Conservation (phyloP, 2,888 invertebrate species). For the Acleris laterana region DNA sequence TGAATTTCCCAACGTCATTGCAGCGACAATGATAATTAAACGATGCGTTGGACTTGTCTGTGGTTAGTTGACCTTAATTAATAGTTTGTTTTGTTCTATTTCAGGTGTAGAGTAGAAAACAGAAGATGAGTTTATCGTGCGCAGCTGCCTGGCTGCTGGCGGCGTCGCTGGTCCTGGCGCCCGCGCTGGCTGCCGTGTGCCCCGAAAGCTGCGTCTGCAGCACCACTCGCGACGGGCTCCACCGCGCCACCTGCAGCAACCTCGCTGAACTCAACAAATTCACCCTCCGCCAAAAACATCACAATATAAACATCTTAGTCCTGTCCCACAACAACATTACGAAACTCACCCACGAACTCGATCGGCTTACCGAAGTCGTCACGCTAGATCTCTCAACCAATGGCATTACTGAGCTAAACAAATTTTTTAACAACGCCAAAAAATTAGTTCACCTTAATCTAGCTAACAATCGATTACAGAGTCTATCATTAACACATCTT, state of each 20-base stretch:
- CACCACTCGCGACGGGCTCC: slow-evolving; percentile 87
- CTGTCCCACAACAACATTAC: slow-evolving; percentile 86
- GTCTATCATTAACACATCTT: slow-evolving; percentile 79
- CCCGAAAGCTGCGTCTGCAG: slow-evolving; percentile 84
- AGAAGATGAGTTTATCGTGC: slow-evolving; percentile 66
- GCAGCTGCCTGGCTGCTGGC: slow-evolving; percentile 60
- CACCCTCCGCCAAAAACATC: slow-evolving; percentile 76
- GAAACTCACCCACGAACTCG: slow-evolving; percentile 82
- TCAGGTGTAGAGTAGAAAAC: slow-evolving; percentile 67
- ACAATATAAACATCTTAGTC: slow-evolving; percentile 84
- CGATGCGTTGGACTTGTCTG: not conserved
- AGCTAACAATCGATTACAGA: slow-evolving; percentile 85
- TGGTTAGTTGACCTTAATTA: slow-evolving; percentile 20
- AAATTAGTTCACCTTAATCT: slow-evolving; percentile 85
- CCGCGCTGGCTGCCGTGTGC: slow-evolving; percentile 69
- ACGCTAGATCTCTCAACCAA: slow-evolving; percentile 87
- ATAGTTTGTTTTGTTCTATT: slow-evolving; percentile 52
- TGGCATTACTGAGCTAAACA: slow-evolving; percentile 83
- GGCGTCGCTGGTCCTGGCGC: slow-evolving; percentile 60
- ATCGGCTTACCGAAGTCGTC: slow-evolving; percentile 84
- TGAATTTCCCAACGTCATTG: slow-evolving; percentile 46
- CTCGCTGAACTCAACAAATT: slow-evolving; percentile 91
- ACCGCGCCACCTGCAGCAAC: slow-evolving; percentile 86
- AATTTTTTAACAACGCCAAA: slow-evolving; percentile 83
- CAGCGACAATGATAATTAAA: slow-evolving; percentile 32